Evolutionary conservation across 2,888 invertebrate genomes (phyloP).

Genomic region (Eristalinus aeneus): DNA sequence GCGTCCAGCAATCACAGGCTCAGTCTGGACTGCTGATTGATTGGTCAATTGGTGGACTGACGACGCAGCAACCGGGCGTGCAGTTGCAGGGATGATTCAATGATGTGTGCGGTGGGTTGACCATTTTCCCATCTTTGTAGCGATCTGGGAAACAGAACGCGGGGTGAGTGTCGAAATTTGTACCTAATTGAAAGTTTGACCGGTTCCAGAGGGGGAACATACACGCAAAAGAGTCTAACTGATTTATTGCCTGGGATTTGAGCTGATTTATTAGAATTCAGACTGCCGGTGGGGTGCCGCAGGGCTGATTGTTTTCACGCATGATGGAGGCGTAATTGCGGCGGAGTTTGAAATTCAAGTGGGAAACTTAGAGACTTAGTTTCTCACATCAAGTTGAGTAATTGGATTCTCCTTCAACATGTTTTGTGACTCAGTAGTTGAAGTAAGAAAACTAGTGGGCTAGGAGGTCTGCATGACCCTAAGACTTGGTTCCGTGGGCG

Average conservation of each 20-base stretch:
- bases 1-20: constrained; percentile 40
- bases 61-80: not conserved
- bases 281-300: not conserved
- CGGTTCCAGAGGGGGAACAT: not conserved
- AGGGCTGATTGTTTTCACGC: constrained; percentile 1
- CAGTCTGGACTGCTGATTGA: constrained; percentile 66
- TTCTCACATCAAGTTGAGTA: no score
- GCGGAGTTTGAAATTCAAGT: no score
- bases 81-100: constrained; percentile 26
- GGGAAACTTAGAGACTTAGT: no score
- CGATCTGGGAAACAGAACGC: not conserved
- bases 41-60: constrained; percentile 56
- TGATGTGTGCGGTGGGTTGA: constrained; percentile 7
- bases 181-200: constrained; percentile 40
- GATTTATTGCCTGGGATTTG: constrained; percentile 36
- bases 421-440: no score
- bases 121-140: constrained; percentile 29
- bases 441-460: no score
- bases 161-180: constrained; percentile 44
- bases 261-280: constrained; percentile 6
- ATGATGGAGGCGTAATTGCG: no score
- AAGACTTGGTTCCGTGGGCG: no score
- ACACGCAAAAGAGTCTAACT: not conserved
- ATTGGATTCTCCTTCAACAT: no score
- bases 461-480: no score